Evolutionary conservation across 2,113 vertebrate species (phyloP).

Genomic region (Corapipo altera): DNA sequence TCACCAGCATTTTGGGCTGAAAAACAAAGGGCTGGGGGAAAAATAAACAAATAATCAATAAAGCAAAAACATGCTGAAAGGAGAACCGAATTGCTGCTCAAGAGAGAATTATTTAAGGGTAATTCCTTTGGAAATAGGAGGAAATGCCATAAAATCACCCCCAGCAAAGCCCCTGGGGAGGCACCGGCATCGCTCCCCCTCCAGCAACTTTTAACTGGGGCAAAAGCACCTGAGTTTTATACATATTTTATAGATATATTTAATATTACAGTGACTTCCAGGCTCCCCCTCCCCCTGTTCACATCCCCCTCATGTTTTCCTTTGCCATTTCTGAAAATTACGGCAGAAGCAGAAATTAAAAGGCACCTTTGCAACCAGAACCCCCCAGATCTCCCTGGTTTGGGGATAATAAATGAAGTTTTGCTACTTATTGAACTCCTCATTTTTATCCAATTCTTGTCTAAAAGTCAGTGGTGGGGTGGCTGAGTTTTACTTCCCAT

Average conservation of each 20-base stretch:
- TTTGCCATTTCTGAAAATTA: neutral
- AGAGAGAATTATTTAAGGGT: neutral
- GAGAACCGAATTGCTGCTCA: neutral
- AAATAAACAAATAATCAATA: neutral
- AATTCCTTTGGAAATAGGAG: neutral
- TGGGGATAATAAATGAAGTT: neutral
- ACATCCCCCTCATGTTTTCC: neutral
- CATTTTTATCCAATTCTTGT: neutral
- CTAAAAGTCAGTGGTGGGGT: neutral
- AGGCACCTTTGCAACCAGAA: neutral
- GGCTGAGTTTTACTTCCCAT: neutral
- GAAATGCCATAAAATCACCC: neutral
- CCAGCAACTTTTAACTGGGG: accelerated
- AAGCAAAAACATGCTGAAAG: neutral
- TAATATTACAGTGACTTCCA: neutral
- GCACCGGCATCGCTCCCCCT: accelerated
- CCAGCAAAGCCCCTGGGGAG: neutral
- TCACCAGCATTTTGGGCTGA: neutral
- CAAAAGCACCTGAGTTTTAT: neutral
- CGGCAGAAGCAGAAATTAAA: neutral
- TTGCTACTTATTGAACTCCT: neutral
- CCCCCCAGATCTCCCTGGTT: neutral
- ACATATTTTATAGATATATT: accelerated
- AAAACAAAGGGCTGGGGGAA: neutral
- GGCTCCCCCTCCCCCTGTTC: neutral